These are phyloP conservation scores for Umimayanthus kanabou DNA, from an alignment of 92 coral and sea anemone species.

Conservation along the genomic window DNA sequence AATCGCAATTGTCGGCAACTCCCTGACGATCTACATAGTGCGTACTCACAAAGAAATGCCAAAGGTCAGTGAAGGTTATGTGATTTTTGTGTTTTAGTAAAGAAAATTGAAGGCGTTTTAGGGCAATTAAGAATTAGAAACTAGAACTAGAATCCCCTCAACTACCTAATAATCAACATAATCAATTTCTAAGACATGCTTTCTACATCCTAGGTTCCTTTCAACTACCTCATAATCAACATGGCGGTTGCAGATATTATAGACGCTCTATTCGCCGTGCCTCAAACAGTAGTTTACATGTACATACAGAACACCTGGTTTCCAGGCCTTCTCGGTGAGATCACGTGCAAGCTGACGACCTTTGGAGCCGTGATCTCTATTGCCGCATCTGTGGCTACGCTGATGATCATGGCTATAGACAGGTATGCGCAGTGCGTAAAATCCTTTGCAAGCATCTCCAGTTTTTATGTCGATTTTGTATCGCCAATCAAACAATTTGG, in stretches of 20 bases:
- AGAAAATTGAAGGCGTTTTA: neutral
- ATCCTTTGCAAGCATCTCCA: no score
- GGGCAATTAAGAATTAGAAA: neutral
- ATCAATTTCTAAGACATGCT: neutral
- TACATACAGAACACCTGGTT: neutral
- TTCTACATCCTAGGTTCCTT: neutral
- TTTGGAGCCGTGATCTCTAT: neutral
- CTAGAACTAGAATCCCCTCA: no score
- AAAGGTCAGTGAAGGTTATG: neutral
- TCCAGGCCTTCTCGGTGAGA: neutral
- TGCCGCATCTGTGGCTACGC: neutral
- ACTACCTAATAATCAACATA: no score
- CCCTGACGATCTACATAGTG: slow-evolving; percentile 32
- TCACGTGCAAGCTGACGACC: neutral
- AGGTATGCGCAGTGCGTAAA: neutral
- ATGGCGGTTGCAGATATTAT: neutral
- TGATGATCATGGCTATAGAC: neutral
- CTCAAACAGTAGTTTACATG: neutral
- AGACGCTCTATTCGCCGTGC: neutral
- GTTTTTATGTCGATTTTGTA: no score
- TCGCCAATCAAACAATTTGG: no score
- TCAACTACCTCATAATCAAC: neutral
- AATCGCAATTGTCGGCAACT: slow-evolving; percentile 29
- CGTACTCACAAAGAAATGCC: slow-evolving; percentile 39
- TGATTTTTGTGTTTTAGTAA: neutral